Percentiles rank a stretch among this genome's conserved stretches.
These are phyloP conservation scores for Jaculus jaculus DNA, from an alignment of 2,113 vertebrate genomes.

Conservation along the genomic window DNA sequence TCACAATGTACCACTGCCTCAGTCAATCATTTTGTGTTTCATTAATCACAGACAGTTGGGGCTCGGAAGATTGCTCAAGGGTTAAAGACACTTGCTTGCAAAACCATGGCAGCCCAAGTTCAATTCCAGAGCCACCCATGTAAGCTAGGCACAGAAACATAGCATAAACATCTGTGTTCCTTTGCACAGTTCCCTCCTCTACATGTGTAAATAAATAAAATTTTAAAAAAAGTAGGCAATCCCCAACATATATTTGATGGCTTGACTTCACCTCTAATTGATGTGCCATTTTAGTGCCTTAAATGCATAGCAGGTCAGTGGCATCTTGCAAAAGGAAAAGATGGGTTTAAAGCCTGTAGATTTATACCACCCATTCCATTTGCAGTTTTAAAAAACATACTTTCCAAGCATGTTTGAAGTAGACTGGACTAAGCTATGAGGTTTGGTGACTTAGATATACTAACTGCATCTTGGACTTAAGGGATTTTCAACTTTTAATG, in stretches of 20 bases:
- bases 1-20: too few relatives aligned
- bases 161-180: too few relatives aligned
- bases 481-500: background rate
- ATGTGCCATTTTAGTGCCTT: background rate
- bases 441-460: background rate
- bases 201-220: too few relatives aligned
- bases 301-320: background rate
- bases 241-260: background rate
- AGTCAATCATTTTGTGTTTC: background rate
- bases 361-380: background rate
- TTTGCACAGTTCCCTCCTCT: too few relatives aligned
- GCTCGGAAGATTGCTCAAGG: too few relatives aligned
- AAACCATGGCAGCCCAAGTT: too few relatives aligned
- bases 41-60: background rate
- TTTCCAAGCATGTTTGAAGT: background rate
- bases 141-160: too few relatives aligned
- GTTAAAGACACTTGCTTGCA: too few relatives aligned
- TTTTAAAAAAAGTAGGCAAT: too few relatives aligned
- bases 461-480: background rate
- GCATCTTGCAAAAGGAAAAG: background rate
- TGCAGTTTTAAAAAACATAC: background rate
- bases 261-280: background rate
- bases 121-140: too few relatives aligned
- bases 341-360: background rate
- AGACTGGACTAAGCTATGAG: background rate